Evolutionary conservation across 2,113 vertebrate species (phyloP), one percentile per base, ranked within the genome.

Genomic region (Suncus etruscus): DNA sequence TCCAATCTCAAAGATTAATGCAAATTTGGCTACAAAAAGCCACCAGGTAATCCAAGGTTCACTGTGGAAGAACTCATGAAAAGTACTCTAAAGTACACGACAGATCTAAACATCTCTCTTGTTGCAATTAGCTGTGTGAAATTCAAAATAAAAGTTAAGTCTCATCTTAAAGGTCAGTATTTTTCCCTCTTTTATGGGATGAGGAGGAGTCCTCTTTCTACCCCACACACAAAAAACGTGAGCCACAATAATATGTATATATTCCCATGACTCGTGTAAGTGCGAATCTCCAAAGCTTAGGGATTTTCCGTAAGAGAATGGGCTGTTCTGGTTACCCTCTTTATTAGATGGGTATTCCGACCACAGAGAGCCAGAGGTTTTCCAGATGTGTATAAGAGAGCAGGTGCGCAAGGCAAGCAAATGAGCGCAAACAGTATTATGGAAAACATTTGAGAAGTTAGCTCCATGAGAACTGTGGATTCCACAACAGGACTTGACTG

Each of bases 361-460:
- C 97, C 97, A 97, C 22, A 50, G 92, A 98, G 98, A 98, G 98
- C 97, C 98, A 91, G 92, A 97, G 95, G 97, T 98, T 98, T 98
- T 97, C 98, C 98, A 97, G 97, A 98, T 70, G 96, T 98, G 97
- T 97, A 91, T 97, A 97, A 98, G 97, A 95, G 96, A 98, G 97
- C 97, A 97, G 97, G 97, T 97, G 98, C 97, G 97, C 98, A 97
- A 98, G 97, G 97, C 97, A 98, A 98, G 97, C 98, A 92, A 97
- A 97, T 98, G 98, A 98, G 97, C 97, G 97, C 98, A 98, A 97
- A 97, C 97, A 97, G 96, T 96, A 94, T 97, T 98, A 98, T 97
- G 97, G 98, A 97, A 98, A 98, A 98, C 97, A 96, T 83, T 95
- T 97, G 97, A 97, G 95, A 97, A 97, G 97, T 97, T 97, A 97